phyloP scores from a whole-genome alignment of 2,113 vertebrate genomes.

The Odobenus rosmarus region DNA sequence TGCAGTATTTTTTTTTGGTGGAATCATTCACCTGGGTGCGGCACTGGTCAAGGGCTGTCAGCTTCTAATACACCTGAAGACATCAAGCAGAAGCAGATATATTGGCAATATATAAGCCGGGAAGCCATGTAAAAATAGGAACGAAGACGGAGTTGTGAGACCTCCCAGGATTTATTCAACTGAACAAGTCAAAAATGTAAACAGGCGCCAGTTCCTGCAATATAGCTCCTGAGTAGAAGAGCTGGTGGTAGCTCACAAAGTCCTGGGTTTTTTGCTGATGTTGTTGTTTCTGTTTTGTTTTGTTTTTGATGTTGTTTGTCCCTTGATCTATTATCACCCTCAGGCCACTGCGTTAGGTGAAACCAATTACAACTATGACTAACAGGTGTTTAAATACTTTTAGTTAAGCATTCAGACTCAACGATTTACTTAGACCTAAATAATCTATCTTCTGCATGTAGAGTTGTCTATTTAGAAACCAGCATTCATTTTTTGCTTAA shows the following conservation, averaged over 20 bases:
- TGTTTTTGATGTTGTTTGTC: neutral
- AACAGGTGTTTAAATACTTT: neutral
- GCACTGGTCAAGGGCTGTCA: neutral
- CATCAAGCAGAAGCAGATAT: neutral
- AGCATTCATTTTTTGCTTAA: neutral
- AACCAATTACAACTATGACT: neutral
- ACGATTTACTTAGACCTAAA: neutral
- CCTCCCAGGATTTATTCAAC: neutral
- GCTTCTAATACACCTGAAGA: neutral
- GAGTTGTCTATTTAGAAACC: neutral
- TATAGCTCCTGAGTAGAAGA: neutral
- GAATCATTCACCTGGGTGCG: neutral
- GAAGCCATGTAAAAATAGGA: neutral
- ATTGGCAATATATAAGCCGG: neutral
- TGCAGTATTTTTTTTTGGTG: neutral
- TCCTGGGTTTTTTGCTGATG: neutral
- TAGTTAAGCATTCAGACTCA: neutral
- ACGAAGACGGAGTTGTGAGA: neutral
- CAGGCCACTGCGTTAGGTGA: neutral
- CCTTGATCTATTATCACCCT: neutral
- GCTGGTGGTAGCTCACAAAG: neutral
- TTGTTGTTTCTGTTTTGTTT: neutral
- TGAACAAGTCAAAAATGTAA: neutral
- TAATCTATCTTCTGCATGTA: neutral
- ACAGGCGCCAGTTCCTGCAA: neutral